Percentiles rank a stretch among this genome's conserved stretches.
phyloP scores from a whole-genome alignment of 2,113 vertebrate species.

The Gavia stellata region DNA sequence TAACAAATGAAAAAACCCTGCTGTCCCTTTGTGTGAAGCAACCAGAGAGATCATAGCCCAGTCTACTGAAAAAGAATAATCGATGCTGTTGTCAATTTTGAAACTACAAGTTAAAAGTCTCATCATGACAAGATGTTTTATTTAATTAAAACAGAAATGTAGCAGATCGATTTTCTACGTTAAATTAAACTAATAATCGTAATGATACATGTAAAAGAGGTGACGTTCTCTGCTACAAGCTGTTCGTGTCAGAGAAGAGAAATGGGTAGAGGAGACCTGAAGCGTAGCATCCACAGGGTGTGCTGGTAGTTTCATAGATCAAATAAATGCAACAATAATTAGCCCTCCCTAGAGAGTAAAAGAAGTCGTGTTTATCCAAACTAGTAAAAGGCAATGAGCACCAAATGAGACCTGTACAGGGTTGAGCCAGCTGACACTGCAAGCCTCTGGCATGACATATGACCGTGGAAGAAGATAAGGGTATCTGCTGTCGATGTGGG shows the following conservation, averaged over 20 bases:
- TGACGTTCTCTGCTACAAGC: background rate
- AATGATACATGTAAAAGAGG: background rate
- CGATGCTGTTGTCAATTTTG: background rate
- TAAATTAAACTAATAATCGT: background rate
- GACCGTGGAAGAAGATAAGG: background rate
- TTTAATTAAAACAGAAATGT: background rate
- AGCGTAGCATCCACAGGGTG: background rate
- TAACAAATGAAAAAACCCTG: background rate
- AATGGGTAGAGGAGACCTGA: background rate
- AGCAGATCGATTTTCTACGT: background rate
- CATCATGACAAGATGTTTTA: background rate
- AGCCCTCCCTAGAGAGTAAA: background rate
- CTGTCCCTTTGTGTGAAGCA: background rate
- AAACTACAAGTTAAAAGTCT: background rate
- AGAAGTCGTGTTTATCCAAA: background rate
- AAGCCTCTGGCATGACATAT: background rate
- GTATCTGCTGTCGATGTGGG: background rate
- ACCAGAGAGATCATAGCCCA: background rate
- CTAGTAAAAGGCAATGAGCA: background rate
- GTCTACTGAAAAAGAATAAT: background rate
- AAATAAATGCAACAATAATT: background rate
- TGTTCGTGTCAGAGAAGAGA: background rate
- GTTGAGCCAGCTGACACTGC: rapidly evolving
- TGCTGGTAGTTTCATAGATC: background rate
- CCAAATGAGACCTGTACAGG: background rate